phyloP scores from a whole-genome alignment of 2,113 vertebrate genomes.

The Lynx canadensis region DNA sequence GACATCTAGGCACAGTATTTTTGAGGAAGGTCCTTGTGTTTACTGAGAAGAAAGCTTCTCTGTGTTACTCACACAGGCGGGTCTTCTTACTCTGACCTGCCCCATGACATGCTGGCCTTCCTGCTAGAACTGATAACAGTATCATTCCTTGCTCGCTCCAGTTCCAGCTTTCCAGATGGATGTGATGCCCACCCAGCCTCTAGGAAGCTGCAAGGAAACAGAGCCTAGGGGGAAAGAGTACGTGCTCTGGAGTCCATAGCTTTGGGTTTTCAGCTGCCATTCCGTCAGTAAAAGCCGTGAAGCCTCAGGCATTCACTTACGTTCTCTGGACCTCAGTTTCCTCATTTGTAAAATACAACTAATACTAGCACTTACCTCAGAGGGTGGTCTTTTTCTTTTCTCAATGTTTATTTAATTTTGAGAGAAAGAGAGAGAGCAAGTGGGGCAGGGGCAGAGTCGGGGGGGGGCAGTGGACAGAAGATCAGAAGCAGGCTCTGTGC shows the following conservation, averaged over 20 bases:
- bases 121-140: not conserved
- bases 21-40: not conserved
- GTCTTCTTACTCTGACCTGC: not conserved
- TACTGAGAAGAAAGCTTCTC: not conserved
- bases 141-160: not conserved
- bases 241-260: not conserved
- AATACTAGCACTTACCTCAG: not conserved
- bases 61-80: not conserved
- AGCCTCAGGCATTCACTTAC: not conserved
- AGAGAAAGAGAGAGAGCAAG: too few species aligned
- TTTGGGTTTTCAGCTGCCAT: not conserved
- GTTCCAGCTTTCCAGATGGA: not conserved
- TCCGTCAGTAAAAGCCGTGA: not conserved
- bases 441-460: too few species aligned
- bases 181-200: not conserved
- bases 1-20: not conserved
- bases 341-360: not conserved
- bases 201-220: not conserved
- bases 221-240: not conserved
- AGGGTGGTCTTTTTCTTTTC: not conserved
- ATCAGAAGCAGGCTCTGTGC: too few species aligned
- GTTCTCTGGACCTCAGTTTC: not conserved
- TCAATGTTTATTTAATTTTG: too few species aligned
- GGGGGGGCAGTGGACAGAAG: too few species aligned
- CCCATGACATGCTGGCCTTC: not conserved